A percentile compares a stretch with the other conserved stretches of the same genome.
Conservation (phyloP, 2,888 invertebrate genomes). For the Drosophila meridiana region DNA sequence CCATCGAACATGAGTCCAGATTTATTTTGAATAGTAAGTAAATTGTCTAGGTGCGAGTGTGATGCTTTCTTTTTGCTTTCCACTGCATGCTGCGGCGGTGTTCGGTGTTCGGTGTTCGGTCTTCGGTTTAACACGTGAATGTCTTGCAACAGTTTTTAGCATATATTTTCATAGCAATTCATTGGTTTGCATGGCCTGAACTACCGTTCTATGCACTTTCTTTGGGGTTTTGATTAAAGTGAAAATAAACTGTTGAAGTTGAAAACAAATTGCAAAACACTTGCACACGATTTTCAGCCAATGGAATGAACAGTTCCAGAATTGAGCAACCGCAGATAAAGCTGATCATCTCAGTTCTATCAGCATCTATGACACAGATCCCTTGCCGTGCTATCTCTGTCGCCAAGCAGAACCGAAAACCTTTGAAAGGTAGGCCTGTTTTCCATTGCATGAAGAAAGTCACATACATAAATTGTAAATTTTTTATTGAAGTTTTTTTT, state of each 20-base stretch:
- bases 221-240: constrained; percentile 19
- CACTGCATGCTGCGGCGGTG: constrained; percentile 10
- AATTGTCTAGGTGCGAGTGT: constrained; percentile 33
- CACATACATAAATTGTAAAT: constrained; percentile 74
- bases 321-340: neutral
- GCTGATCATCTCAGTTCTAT: neutral
- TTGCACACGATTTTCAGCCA: constrained; percentile 23
- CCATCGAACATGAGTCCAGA: constrained; percentile 40
- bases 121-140: constrained; percentile 62
- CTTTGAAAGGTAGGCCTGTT: constrained; percentile 22
- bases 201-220: constrained; percentile 59
- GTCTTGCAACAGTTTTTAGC: constrained; percentile 56
- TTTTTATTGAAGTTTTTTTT: constrained; percentile 5
- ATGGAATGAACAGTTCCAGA: constrained; percentile 17
- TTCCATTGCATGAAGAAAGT: constrained; percentile 62
- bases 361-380: constrained; percentile 10
- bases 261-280: constrained; percentile 34
- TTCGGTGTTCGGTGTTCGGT: neutral
- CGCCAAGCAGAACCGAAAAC: neutral
- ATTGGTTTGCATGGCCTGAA: constrained; percentile 41
- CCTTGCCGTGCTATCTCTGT: neutral
- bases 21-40: constrained; percentile 51
- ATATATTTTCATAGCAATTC: constrained; percentile 61
- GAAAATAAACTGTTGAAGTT: constrained; percentile 15
- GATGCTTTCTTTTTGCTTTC: constrained; percentile 34